Evolutionary conservation across 2,888 invertebrate species (phyloP), one percentile per base, ranked within the genome.

Genomic region (Melanophora roralis): DNA sequence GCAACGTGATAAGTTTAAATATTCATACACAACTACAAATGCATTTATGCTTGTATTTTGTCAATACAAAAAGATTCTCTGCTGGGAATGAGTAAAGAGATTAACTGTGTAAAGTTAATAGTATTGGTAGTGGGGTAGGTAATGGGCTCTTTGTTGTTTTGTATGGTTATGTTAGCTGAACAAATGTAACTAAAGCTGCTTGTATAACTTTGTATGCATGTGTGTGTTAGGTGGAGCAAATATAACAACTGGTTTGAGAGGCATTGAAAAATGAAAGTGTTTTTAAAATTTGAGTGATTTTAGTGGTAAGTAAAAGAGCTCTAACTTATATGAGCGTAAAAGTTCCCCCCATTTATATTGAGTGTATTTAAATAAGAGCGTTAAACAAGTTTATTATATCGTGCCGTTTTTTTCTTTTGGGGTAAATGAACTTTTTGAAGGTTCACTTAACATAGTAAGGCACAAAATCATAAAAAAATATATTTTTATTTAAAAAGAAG

Each of bases 261-360:
- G 88, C 90, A 89, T 89, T 89, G 89, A 89, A 89, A 88, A 89
- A 90, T 88, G 90, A 89, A 89, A 89, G 89, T 89, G 87, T 69
- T 71, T 82, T 32, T 67, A 21, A 53, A 59, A 40, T 51, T 45
- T 68, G 71, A 79, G 76, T 80, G 40, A 40, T 51, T 47, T 59
- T 65, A 5, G 27, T 27, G 47, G 21, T 57, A 49, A 67, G 40
- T 6, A 8, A 53, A 7, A 45, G 16, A 16, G 16, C 45, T 5
- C 5, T 5, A 27, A 27, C 27, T 5, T 27, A 27, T 27, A 5
- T 27, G 27, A 27, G 27, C 27, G 23, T 49, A 53, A 53, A 21
- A 60, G 23, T 19, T 2, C 23, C 27, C 27, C 27, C 27, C 6
- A 27, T 27, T 5, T 11, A 16, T 19, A 55, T 3, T 45, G 80